Evolutionary conservation across 2,888 invertebrate species (phyloP), one percentile per base, ranked within the genome.

Genomic region (Pogonocherus hispidulus): DNA sequence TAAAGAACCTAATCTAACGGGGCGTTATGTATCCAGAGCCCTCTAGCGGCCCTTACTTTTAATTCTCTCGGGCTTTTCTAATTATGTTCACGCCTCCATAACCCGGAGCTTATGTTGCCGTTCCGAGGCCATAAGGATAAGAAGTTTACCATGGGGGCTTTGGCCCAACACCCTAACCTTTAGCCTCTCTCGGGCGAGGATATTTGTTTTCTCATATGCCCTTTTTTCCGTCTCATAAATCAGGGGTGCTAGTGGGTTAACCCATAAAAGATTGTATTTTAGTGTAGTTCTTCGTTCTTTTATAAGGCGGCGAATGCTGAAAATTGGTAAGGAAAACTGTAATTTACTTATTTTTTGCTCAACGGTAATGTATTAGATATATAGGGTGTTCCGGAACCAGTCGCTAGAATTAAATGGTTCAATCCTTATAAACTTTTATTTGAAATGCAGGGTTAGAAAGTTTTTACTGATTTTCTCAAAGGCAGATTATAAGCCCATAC

Each of bases 31-130:
- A 44, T 44, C 44, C 44, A 44, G n/a, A n/a, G n/a, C n/a, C n/a
- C n/a, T n/a, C n/a, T n/a, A n/a, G n/a, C n/a, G n/a, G n/a, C 44
- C 44, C 6, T 44, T 44, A 44, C 44, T 44, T 44, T 44, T 44
- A 44, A 44, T 44, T 44, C 44, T 18, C 44, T n/a, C 14, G 14
- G 18, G 14, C 14, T 14, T 14, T n/a, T 8, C 44, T 44, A 44
- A 44, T 44, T 44, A 44, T 18, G 18, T 44, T 14, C 44, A 18
- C 44, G 18, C 18, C 44, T 18, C 6, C 18, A 18, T 14, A 44
- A 44, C 14, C 44, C n/a, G 44, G 44, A 6, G 14, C 14, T 8
- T n/a, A 14, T 4, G 44, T 18, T 18, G 14, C 44, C 44, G 44
- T 5, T 0, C 11, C 32, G 32, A 32, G 32, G 11, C 9, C 32